phyloP scores from a whole-genome alignment of 1,140 invertebrate genomes.

The Anastrepha obliqua region DNA sequence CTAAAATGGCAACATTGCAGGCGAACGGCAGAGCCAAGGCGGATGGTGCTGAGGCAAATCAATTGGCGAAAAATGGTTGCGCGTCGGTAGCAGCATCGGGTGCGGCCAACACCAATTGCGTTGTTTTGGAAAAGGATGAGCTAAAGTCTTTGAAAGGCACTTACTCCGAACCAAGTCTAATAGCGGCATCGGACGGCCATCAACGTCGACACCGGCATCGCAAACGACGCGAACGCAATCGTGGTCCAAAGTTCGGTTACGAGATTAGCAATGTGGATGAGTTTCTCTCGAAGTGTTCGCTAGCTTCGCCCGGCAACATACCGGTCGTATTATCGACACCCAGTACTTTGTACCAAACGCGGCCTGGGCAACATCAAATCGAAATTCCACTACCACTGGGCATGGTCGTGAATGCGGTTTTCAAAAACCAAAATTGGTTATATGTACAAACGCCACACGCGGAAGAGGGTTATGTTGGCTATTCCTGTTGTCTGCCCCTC shows the following conservation, averaged over 20 bases:
- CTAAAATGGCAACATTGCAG: constrained; percentile 54
- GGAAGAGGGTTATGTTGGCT: constrained; percentile 86
- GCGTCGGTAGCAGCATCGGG: neutral
- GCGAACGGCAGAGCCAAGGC: neutral
- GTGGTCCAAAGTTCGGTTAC: constrained; percentile 80
- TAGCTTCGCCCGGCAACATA: constrained; percentile 82
- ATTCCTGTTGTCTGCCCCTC: constrained; percentile 83
- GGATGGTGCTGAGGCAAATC: constrained; percentile 41
- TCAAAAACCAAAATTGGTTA: constrained; percentile 88
- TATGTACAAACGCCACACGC: constrained; percentile 88
- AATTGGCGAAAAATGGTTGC: neutral
- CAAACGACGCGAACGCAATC: constrained; percentile 76
- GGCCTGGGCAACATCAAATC: constrained; percentile 80
- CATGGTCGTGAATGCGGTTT: constrained; percentile 89
- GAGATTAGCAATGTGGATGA: constrained; percentile 84
- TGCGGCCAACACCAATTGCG: neutral
- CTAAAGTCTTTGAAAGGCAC: constrained; percentile 64
- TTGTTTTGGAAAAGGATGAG: constrained; percentile 55
- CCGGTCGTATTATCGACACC: constrained; percentile 86
- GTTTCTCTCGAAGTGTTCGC: constrained; percentile 79
- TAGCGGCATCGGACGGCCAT: constrained; percentile 68
- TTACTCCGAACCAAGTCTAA: constrained; percentile 70
- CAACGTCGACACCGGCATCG: constrained; percentile 74
- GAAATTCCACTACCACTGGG: constrained; percentile 84
- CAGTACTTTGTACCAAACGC: constrained; percentile 84